Evolutionary conservation across 2,797 vertebrate species (phyloP).

Genomic region (Poecile montanus): DNA sequence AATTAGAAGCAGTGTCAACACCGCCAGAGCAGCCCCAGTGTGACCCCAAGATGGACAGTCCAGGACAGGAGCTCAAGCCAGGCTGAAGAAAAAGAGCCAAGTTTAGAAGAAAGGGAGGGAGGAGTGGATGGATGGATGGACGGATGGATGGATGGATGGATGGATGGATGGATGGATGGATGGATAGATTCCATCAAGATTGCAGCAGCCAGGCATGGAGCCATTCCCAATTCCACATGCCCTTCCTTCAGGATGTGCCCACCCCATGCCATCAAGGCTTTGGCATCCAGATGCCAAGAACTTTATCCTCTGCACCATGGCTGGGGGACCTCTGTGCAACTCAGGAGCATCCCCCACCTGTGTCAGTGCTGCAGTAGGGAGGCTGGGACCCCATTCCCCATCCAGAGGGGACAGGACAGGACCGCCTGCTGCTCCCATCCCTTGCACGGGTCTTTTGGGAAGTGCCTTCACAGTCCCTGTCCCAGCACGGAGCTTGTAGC

Average conservation of each 20-base stretch:
- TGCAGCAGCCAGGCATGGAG: fast-evolving
- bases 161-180: not conserved
- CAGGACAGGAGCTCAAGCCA: not conserved
- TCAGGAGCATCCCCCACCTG: fast-evolving
- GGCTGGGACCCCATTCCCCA: not conserved
- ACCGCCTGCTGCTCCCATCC: not conserved
- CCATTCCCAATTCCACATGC: not conserved
- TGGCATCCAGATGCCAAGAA: not conserved
- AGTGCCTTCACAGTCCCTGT: fast-evolving
- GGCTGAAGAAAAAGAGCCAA: not conserved
- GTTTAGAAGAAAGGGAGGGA: not conserved
- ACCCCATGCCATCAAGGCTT: not conserved
- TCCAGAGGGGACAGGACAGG: not conserved
- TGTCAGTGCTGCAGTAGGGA: not conserved
- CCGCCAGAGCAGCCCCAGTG: not conserved
- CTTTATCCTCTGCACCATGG: not conserved
- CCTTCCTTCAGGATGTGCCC: not conserved
- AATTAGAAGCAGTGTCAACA: not conserved
- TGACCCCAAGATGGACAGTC: not conserved
- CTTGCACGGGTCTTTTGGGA: fast-evolving
- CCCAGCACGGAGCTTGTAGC: not conserved
- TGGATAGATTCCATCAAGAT: not conserved
- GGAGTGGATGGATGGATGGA: not conserved
- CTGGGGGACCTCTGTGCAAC: not conserved
- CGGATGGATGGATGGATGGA: not conserved